Evolutionary conservation across 2,797 vertebrate species (phyloP).

Genomic region (Hoplostethus atlanticus): DNA sequence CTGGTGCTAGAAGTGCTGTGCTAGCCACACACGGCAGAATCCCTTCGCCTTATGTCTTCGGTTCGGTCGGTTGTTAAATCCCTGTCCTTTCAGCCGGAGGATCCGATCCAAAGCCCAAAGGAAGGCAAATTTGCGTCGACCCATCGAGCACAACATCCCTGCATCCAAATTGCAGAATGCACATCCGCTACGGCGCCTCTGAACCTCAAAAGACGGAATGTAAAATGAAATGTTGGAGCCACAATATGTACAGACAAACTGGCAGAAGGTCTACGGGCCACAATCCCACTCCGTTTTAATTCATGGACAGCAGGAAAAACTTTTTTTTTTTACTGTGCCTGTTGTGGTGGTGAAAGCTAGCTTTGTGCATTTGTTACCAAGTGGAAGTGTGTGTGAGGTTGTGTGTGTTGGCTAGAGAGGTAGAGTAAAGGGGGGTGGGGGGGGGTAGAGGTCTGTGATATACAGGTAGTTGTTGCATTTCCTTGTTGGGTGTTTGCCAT

Average conservation of each 20-base stretch:
- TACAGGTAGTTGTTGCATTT: conserved; percentile 57
- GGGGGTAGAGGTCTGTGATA: conserved; percentile 29
- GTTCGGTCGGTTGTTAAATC: conserved; percentile 24
- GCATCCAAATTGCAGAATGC: conserved; percentile 45
- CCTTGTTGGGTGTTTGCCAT: conserved; percentile 60
- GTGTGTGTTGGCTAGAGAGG: conserved; percentile 39
- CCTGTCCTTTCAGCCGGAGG: conserved; percentile 9
- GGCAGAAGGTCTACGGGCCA: conserved; percentile 31
- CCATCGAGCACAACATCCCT: conserved; percentile 53
- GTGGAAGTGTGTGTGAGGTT: conserved; percentile 35
- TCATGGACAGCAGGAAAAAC: conserved; percentile 45
- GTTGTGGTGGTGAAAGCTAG: conserved; percentile 69
- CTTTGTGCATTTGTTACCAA: conserved; percentile 70
- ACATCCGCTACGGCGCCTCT: conserved; percentile 33
- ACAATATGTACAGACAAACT: conserved; percentile 9
- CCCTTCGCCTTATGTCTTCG: conserved; percentile 52
- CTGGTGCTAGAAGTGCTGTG: conserved; percentile 61
- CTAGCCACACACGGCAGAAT: conserved; percentile 21
- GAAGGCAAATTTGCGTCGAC: conserved; percentile 7
- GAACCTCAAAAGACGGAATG: conserved; percentile 14
- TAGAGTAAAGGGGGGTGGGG: conserved; percentile 39
- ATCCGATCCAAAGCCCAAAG: conserved; percentile 22
- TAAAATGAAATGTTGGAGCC: conserved; percentile 3
- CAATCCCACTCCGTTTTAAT: conserved; percentile 45
- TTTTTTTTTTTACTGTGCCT: conserved; percentile 71